Evolutionary conservation across 1,140 invertebrate species (phyloP), one percentile per base, ranked within the genome.

Genomic region (Pararge aegeria): DNA sequence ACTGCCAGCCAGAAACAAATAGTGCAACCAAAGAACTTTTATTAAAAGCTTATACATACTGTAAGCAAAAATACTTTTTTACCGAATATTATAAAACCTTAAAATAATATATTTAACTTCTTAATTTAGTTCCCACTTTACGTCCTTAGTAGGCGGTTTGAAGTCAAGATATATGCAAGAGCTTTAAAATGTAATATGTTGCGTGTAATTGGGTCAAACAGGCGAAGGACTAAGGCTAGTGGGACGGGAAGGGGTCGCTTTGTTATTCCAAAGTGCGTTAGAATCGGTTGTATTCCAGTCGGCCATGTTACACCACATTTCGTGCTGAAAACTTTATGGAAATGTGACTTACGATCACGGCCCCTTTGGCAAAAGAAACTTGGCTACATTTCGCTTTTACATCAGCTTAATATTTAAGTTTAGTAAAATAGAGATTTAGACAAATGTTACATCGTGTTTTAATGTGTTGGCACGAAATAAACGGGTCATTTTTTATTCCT

Each of bases 161-260:
- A n/a, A n/a, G n/a, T n/a, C n/a, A n/a, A 55, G 40, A 46, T 46
- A 30, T 55, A 53, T 59, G 50, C 29, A 46, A 52, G 50, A 59
- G 49, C 52, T 56, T 62, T 64, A 82, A 78, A 76, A 74, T 70
- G 63, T 70, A 67, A 69, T 73, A 72, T 66, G 64, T 72, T 65
- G 53, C 53, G 58, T 71, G 66, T 84, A 88, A 88, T 88, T 87
- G 80, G 85, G 82, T 86, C 82, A 83, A 64, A 75, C 69, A 76
- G 74, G 72, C 73, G 68, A 74, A 78, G 67, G 72, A 76, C 70
- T 72, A 66, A 66, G 64, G 63, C 49, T 54, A 50, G 69, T 73
- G 73, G 80, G 64, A 63, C 55, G 66, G 68, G 69, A 53, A 66
- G 64, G 68, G 64, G 58, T 66, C 66, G 69, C 7, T 7, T 34